A percentile compares a stretch with the other conserved stretches of the same genome.
Evolutionary conservation across 2,113 vertebrate species (phyloP).

Genomic region (Xenus cinereus): DNA sequence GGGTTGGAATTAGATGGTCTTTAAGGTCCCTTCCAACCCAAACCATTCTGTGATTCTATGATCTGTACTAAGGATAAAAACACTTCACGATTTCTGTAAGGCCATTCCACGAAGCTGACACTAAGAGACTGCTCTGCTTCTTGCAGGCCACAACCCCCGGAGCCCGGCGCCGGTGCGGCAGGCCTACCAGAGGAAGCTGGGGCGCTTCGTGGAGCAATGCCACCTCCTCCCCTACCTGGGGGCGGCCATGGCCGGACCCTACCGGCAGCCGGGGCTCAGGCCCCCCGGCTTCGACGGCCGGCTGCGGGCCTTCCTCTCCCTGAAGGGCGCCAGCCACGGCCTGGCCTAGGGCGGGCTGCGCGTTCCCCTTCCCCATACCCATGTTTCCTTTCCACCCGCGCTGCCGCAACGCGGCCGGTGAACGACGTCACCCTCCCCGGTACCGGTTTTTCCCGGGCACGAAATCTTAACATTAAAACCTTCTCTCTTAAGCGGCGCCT

Average conservation of each 20-base stretch:
- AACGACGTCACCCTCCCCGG: accelerated
- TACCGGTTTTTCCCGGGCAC: accelerated
- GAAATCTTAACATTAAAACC: not conserved
- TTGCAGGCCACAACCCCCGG: conserved; percentile 84
- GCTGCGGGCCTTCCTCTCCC: conserved; percentile 80
- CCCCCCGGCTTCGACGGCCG: conserved; percentile 81
- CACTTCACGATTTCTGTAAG: not conserved
- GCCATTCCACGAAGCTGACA: accelerated
- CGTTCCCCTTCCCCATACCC: not conserved
- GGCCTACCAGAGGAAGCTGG: conserved; percentile 84
- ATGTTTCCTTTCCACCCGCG: not conserved
- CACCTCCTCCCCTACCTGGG: conserved; percentile 86
- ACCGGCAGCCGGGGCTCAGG: conserved; percentile 73
- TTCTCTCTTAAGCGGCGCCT: not conserved
- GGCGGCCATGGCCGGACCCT: conserved; percentile 76
- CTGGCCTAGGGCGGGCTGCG: not conserved
- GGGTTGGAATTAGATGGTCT: not conserved
- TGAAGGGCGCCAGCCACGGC: conserved; percentile 63
- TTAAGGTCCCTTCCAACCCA: not conserved
- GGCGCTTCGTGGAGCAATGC: conserved; percentile 82
- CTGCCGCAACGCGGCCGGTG: not conserved
- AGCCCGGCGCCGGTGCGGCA: conserved; percentile 73
- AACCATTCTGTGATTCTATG: not conserved
- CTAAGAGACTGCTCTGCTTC: not conserved
- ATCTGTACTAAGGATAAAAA: accelerated